Evolutionary conservation across 1,140 invertebrate genomes (phyloP).

Genomic region (Drosophila setifemur): DNA sequence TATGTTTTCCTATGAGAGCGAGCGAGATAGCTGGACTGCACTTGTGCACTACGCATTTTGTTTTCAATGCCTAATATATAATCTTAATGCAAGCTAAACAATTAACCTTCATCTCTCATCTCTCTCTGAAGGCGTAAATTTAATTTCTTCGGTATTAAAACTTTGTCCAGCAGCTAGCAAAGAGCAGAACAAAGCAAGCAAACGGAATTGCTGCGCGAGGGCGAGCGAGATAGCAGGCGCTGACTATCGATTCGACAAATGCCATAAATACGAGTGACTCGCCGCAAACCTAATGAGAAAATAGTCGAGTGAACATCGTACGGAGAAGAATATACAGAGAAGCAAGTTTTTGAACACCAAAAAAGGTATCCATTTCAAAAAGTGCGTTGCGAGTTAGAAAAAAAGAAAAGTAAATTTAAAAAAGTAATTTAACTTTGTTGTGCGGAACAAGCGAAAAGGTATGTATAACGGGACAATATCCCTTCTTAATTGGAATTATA

Average conservation of each 20-base stretch:
- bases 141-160: too few relatives aligned
- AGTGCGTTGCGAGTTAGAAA: slow-evolving; percentile 11
- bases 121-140: not conserved
- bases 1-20: not conserved
- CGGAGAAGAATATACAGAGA: not conserved
- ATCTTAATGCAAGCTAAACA: not conserved
- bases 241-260: not conserved
- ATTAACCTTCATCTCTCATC: not conserved
- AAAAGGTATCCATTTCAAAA: slow-evolving; percentile 17
- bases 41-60: slow-evolving; percentile 34
- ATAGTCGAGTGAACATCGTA: slow-evolving; percentile 14
- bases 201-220: not conserved
- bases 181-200: not conserved
- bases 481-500: too few relatives aligned
- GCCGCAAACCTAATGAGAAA: slow-evolving; percentile 11
- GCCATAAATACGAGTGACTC: slow-evolving; percentile 33
- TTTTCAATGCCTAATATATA: slow-evolving; percentile 15
- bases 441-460: slow-evolving; percentile 26
- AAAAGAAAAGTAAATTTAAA: slow-evolving; percentile 1
- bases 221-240: slow-evolving; percentile 7
- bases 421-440: slow-evolving; percentile 4
- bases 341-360: slow-evolving; percentile 41
- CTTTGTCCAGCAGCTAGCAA: not conserved
- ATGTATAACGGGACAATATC: too few relatives aligned
- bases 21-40: not conserved